Base-by-base conservation (phyloP, 2,797 vertebrate species). In the Smutsia temminckii region DNA sequence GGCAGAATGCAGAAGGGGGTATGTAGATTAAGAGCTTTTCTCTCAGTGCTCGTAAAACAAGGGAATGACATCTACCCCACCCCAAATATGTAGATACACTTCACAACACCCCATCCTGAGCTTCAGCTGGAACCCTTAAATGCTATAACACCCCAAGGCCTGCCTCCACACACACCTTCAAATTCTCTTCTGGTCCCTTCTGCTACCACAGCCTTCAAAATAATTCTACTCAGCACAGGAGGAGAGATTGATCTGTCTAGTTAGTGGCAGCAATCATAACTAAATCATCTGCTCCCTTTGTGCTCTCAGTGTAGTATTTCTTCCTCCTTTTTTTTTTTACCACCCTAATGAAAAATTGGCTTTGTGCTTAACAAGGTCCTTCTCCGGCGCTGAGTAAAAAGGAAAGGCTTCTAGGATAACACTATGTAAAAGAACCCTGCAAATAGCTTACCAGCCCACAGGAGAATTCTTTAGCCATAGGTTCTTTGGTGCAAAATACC, bases 21-120 rank as follows among this genome's bases (percentile, higher is more conserved):
- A 64, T 14, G 21, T 1, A 2, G 29, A 10, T 63, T 40, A 29
- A 51, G 37, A 63, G 5, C 23, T 92, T 85, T 10, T 88, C 29
- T 66, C 18, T 29, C 11, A 42, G 5, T 20, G 20, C 14, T 46
- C 32, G 21, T 81, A 37, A 63, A 63, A 78, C 1, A n/a, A 42
- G 8, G 10, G 32, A 8, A n/a, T 37, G 68, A 0, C 6, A 2
- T n/a, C 34, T 16, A 46, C 16, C 17, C 20, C n/a, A 1, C 3
- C 1, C 7, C 8, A 37, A 16, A 0, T 13, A 21, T 12, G 6
- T 55, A 11, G 53, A 34, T 42, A 49, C 17, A 27, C 66, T 32
- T 46, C 21, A 13, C 9, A 21, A 3, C 10, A 3, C 14, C 17
- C 14, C 18, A n/a, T 8, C 16, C 46, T 72, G 3, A 55, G 59